phyloP scores from a whole-genome alignment of 2,888 invertebrate genomes.

The Selenia dentaria region DNA sequence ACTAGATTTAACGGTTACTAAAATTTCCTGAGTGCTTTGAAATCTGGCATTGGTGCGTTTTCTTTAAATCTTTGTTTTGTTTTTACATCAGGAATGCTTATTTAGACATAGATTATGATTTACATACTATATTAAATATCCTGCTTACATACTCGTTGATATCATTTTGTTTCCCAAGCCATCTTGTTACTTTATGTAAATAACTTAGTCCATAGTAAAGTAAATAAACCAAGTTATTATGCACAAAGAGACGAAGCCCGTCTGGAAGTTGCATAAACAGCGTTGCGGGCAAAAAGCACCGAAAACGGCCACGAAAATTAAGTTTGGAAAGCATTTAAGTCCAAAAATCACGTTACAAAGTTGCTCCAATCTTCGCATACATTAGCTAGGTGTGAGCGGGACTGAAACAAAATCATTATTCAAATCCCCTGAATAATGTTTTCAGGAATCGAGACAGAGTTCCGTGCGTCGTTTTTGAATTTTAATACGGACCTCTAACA shows the following conservation, averaged over 20 bases:
- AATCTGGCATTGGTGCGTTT: no score
- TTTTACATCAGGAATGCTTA: no score
- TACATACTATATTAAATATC: no score
- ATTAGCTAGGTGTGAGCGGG: slow-evolving; percentile 68
- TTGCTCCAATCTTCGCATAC: slow-evolving; percentile 75
- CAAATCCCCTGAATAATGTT: slow-evolving; percentile 83
- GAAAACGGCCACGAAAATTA: slow-evolving; percentile 64
- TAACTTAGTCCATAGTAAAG: slow-evolving; percentile 16
- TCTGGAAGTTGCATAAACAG: slow-evolving; percentile 50
- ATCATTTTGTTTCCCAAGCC: no score
- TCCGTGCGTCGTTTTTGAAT: slow-evolving; percentile 82
- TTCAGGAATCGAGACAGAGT: slow-evolving; percentile 78
- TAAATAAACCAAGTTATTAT: slow-evolving; percentile 33
- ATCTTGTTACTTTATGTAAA: no score
- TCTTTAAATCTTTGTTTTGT: no score
- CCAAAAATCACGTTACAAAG: slow-evolving; percentile 80
- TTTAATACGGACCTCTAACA: slow-evolving; percentile 82
- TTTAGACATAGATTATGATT: no score
- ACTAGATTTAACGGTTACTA: no score
- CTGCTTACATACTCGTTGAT: no score
- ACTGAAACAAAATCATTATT: slow-evolving; percentile 83
- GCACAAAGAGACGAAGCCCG: slow-evolving; percentile 31
- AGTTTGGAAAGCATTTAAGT: slow-evolving; percentile 79
- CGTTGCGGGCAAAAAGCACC: slow-evolving; percentile 45
- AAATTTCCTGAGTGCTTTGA: no score